Evolutionary conservation across 2,888 invertebrate genomes (phyloP).

Genomic region (Thalpophila matura): DNA sequence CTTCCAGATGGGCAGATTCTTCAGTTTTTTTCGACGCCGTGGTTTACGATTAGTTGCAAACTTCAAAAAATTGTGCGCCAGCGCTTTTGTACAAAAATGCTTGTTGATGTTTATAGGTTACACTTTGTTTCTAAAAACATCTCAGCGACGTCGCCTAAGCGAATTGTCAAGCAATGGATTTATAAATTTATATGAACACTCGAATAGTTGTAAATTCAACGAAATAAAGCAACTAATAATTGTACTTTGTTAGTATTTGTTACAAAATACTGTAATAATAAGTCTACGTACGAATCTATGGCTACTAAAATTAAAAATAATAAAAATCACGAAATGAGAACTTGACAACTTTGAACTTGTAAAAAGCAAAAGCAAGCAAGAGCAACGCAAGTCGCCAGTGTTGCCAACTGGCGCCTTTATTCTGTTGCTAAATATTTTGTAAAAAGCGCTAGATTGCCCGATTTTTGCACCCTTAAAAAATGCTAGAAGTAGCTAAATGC

Average conservation of each 20-base stretch:
- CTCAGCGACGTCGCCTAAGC: slow-evolving; percentile 34
- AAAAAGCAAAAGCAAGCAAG: no score
- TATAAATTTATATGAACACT: slow-evolving; percentile 5
- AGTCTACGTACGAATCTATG: neutral
- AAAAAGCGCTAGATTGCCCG: no score
- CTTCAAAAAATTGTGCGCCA: slow-evolving; percentile 64
- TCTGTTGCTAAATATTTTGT: no score
- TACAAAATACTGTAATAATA: neutral
- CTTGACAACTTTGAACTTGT: no score
- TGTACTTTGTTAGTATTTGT: slow-evolving; percentile 13
- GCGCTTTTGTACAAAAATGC: slow-evolving; percentile 57
- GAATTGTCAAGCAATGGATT: slow-evolving; percentile 26
- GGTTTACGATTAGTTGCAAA: slow-evolving; percentile 72
- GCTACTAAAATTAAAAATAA: no score
- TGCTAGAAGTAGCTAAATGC: no score
- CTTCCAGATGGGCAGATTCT: slow-evolving; percentile 76
- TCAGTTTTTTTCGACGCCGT: slow-evolving; percentile 83
- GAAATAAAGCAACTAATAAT: neutral
- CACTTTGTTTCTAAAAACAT: slow-evolving; percentile 52
- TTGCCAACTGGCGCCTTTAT: no score
- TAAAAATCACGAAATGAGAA: slow-evolving; percentile 38
- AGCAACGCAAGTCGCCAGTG: no score
- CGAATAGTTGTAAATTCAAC: slow-evolving; percentile 17
- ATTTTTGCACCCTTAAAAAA: no score
- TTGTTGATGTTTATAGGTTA: slow-evolving; percentile 62